Percentiles rank a stretch among this genome's conserved stretches.
phyloP scores from a whole-genome alignment of 2,888 invertebrate species.

The Drosophila falleni region DNA sequence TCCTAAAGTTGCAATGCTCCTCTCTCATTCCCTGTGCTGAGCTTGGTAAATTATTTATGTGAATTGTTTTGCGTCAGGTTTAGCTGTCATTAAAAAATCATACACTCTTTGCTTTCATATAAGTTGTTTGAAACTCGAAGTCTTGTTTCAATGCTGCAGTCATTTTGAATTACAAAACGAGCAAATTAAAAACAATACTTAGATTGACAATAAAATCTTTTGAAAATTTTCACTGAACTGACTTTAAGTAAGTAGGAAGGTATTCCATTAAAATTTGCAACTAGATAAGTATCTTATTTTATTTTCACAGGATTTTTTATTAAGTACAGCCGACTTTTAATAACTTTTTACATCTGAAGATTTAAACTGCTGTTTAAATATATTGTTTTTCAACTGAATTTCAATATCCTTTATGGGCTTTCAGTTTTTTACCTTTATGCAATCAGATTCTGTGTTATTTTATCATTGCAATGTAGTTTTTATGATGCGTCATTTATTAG shows the following conservation, averaged over 20 bases:
- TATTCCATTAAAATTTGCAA: too few species aligned
- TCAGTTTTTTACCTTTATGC: not conserved
- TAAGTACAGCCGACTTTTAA: too few species aligned
- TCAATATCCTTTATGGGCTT: not conserved
- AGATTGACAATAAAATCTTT: not conserved
- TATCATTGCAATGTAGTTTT: slow-evolving; percentile 22
- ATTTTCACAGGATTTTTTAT: too few species aligned
- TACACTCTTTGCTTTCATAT: slow-evolving; percentile 11
- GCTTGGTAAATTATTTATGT: slow-evolving; percentile 52
- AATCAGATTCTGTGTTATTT: not conserved
- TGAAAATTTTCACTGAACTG: not conserved
- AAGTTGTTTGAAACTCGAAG: slow-evolving; percentile 11
- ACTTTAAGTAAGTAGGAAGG: too few species aligned
- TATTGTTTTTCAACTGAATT: not conserved
- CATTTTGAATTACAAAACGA: not conserved
- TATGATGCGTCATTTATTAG: slow-evolving; percentile 9
- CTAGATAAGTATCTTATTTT: not conserved
- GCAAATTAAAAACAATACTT: not conserved
- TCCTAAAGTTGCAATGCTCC: slow-evolving; percentile 39
- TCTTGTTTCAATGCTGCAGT: not conserved
- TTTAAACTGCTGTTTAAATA: not conserved
- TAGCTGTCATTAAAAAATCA: slow-evolving; percentile 24
- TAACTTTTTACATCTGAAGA: not conserved
- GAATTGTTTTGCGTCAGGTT: slow-evolving; percentile 32
- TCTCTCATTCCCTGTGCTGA: not conserved